Conservation (phyloP, 2,888 invertebrate species). For the Daptonema setosum region DNA sequence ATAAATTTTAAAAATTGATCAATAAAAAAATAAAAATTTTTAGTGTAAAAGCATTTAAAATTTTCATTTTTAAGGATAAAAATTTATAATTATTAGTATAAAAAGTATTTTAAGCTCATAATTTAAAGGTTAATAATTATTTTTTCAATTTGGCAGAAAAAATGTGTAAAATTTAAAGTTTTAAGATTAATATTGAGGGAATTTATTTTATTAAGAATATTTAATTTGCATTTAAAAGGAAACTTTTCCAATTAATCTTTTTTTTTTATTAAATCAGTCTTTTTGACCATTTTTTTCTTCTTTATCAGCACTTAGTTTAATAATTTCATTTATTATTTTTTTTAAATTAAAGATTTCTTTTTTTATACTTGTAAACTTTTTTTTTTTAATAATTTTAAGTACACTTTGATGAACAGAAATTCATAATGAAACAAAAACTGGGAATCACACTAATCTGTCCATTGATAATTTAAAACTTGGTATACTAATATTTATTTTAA, state of each 20-base stretch:
- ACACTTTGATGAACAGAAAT: neutral
- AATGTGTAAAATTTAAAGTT: too few relatives aligned
- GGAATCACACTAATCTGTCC: slow-evolving; percentile 14
- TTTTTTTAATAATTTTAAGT: slow-evolving; percentile 7
- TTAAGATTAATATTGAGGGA: too few relatives aligned
- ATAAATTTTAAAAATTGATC: slow-evolving; percentile 11
- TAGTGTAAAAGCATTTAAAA: slow-evolving; percentile 8
- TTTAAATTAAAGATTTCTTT: slow-evolving; percentile 17
- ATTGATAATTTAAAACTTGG: slow-evolving; percentile 12
- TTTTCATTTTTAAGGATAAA: slow-evolving; percentile 2
- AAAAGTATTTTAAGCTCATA: slow-evolving; percentile 10
- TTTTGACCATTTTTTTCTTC: slow-evolving; percentile 17
- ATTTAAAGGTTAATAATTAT: neutral
- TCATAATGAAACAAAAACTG: slow-evolving; percentile 4
- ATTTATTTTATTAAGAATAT: too few relatives aligned
- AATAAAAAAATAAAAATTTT: slow-evolving; percentile 4
- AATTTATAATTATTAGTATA: slow-evolving; percentile 16
- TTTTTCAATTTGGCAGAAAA: neutral
- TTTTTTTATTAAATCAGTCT: slow-evolving; percentile 19
- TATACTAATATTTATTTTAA: slow-evolving; percentile 13
- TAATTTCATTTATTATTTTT: slow-evolving; percentile 16
- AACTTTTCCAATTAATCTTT: slow-evolving; percentile 3
- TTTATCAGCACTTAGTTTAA: slow-evolving; percentile 15
- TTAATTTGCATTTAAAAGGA: too few relatives aligned
- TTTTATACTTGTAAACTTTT: slow-evolving; percentile 13